A percentile compares a stretch with the other conserved stretches of the same genome.
Evolutionary conservation across 2,113 vertebrate genomes (phyloP).

Genomic region (Zeus faber): DNA sequence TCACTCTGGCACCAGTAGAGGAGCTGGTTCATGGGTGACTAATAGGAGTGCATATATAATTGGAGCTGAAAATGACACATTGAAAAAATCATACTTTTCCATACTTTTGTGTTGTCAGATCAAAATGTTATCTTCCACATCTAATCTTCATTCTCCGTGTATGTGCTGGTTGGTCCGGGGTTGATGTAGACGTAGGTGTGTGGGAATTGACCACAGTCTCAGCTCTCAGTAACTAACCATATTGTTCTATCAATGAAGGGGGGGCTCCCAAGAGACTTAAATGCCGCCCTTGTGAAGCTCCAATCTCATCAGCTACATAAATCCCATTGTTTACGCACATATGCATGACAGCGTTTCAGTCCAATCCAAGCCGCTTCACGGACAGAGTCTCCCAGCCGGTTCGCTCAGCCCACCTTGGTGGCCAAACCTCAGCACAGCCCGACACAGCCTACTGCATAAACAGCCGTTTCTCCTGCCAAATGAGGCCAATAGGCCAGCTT

Average conservation of each 20-base stretch:
- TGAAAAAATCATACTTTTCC: not conserved
- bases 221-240: constrained; percentile 33
- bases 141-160: not conserved
- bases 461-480: not conserved
- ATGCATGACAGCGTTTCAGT: constrained; percentile 6
- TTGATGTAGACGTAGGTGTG: constrained; percentile 25
- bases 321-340: constrained; percentile 12
- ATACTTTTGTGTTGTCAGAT: constrained; percentile 5
- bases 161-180: constrained; percentile 3
- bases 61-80: too few species aligned
- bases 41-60: not conserved
- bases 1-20: too few species aligned
- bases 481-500: not conserved
- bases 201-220: constrained; percentile 34
- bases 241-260: constrained; percentile 18
- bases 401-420: not conserved
- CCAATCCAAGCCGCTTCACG: constrained; percentile 26
- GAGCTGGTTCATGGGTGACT: not conserved
- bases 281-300: constrained; percentile 28
- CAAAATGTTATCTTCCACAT: too few species aligned
- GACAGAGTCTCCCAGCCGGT: not conserved
- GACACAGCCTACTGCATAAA: not conserved
- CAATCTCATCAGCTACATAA: constrained; percentile 31
- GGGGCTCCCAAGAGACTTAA: constrained; percentile 33
- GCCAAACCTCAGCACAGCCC: not conserved